Evolutionary conservation across 2,113 vertebrate genomes (phyloP).

Genomic region (Rhagologus leucostigma): DNA sequence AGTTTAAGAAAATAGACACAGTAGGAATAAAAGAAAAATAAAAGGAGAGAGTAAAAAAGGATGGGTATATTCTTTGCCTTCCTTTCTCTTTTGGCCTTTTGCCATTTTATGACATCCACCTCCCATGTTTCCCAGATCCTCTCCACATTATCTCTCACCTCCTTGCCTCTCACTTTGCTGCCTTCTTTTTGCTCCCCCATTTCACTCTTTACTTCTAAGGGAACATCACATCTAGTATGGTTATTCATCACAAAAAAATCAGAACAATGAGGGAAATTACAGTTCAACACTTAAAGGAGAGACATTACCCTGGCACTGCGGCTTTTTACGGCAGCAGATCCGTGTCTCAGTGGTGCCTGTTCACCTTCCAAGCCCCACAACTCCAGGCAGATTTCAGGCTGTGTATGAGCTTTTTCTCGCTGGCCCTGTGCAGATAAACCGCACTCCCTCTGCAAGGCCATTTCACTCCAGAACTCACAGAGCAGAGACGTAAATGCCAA

Average conservation of each 20-base stretch:
- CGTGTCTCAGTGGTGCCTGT: background rate
- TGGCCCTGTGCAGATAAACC: background rate
- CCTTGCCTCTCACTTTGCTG: background rate
- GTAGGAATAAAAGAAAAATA: accelerated
- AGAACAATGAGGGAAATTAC: background rate
- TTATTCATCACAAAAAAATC: background rate
- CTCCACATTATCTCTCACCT: background rate
- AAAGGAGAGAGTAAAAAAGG: no score
- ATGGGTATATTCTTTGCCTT: background rate
- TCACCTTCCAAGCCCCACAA: background rate
- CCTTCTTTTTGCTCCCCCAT: background rate
- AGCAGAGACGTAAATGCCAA: background rate
- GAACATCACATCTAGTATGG: background rate
- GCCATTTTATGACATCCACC: background rate
- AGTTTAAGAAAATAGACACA: background rate
- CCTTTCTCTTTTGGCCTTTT: background rate
- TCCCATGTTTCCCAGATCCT: background rate
- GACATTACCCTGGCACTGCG: background rate
- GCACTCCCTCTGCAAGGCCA: background rate
- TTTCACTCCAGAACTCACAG: background rate
- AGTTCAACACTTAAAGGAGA: background rate
- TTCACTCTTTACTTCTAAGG: background rate
- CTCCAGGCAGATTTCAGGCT: background rate
- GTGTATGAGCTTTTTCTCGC: background rate
- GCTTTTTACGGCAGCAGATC: background rate